Evolutionary conservation across 1,140 invertebrate species (phyloP).

Genomic region (Sitodiplosis mosellana): DNA sequence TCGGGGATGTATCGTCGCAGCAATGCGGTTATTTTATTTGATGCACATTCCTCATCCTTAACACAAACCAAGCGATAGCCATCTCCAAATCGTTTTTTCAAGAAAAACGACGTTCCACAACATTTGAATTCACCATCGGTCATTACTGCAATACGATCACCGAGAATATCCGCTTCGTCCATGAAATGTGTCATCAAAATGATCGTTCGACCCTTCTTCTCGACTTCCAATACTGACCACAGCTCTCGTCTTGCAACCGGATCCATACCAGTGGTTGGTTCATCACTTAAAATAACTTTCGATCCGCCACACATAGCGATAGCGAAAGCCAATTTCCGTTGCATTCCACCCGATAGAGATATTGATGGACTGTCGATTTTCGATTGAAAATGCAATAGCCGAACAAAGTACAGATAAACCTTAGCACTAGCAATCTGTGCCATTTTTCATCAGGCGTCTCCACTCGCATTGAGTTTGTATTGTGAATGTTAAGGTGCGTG

Average conservation of each 20-base stretch:
- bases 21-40: conserved; percentile 13
- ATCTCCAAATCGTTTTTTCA: conserved; percentile 66
- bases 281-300: conserved; percentile 56
- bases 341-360: conserved; percentile 61
- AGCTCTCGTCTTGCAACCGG: conserved; percentile 67
- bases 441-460: no score
- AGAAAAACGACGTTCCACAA: conserved; percentile 66
- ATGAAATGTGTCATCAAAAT: conserved; percentile 88
- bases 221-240: conserved; percentile 57
- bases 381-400: conserved; percentile 39
- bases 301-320: conserved; percentile 49
- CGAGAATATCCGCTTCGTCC: conserved; percentile 74
- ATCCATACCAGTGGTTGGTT: conserved; percentile 87
- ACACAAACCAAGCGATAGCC: conserved; percentile 22
- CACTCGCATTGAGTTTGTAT: no score
- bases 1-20: conserved; percentile 16
- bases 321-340: conserved; percentile 53
- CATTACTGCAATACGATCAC: conserved; percentile 85
- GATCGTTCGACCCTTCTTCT: conserved; percentile 42
- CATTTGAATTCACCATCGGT: conserved; percentile 63
- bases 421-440: no score
- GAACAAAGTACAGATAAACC: no score
- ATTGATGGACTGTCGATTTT: conserved; percentile 30
- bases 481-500: no score
- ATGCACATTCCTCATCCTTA: conserved; percentile 14